These are phyloP conservation scores for Gymnopithys bicolor DNA, from an alignment of 2,797 vertebrate genomes.

Conservation along the genomic window DNA sequence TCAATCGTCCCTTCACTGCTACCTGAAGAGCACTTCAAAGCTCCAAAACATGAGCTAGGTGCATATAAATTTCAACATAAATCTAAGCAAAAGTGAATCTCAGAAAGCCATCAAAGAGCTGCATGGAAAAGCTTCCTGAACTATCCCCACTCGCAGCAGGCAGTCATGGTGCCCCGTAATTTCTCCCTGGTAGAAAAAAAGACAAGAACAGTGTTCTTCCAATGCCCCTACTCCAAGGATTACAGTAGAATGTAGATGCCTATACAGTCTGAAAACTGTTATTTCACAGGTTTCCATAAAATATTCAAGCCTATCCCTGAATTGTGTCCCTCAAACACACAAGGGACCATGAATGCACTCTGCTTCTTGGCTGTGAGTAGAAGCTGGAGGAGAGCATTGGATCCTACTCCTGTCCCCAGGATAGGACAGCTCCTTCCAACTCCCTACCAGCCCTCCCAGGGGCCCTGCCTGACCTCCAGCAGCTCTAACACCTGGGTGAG, in stretches of 20 bases:
- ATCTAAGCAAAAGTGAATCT: background rate
- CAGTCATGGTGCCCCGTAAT: accelerated
- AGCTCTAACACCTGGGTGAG: accelerated
- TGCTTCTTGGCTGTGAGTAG: background rate
- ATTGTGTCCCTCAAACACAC: background rate
- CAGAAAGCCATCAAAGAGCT: background rate
- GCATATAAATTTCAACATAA: background rate
- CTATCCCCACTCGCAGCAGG: background rate
- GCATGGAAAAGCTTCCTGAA: background rate
- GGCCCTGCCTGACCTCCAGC: background rate
- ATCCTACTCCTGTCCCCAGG: background rate
- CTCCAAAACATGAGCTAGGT: background rate
- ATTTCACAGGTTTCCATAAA: background rate
- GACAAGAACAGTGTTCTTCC: background rate
- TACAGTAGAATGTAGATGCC: background rate
- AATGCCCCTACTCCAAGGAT: background rate
- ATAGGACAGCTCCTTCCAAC: background rate
- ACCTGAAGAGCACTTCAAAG: background rate
- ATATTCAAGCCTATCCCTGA: background rate
- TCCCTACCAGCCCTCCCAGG: background rate
- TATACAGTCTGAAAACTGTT: background rate
- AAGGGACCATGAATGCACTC: accelerated
- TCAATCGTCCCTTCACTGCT: background rate
- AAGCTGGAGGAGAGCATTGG: background rate
- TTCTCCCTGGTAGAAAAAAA: background rate